Base-by-base conservation (phyloP, 2,888 invertebrate genomes). In the Cordilura impudica region DNA sequence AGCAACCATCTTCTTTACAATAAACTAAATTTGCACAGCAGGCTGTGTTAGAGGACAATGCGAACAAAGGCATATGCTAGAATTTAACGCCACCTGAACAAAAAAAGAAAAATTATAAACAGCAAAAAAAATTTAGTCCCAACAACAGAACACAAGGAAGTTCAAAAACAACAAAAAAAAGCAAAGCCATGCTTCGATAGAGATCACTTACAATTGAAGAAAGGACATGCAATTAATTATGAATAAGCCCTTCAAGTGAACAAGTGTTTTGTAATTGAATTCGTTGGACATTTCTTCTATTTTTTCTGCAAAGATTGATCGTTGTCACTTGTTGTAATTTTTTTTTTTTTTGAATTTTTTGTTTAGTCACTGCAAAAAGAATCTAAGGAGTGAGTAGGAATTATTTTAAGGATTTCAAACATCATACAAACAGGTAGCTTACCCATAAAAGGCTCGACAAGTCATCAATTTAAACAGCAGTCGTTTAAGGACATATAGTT, bases 81-180 rank as follows among this genome's bases (percentile, higher is more conserved):
- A 63, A 67, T 51, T 66, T 69, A 81, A 78, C 80, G 78, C 78
- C 81, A 78, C 26, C 60, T 75, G 69, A 78, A 75, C 14, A 54
- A 39, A 39, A n/a, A 39, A n/a, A 35, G 12, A 35, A 35, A 35
- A 35, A 35, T 12, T n/a, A 39, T 39, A 39, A 39, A 39, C 35
- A 39, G 35, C 2, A 61, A 74, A 53, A 66, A 49, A 29, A 16
- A 35, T 31, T 4, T 19, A 35, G 8, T 53, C 31, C 18, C 31
- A 56, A 63, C 21, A 51, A 54, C 10, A 31, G 16, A 58, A 16
- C 31, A 12, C 21, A 69, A 31, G 53, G 47, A 54, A 58, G 53
- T 39, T 58, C 39, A n/a, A n/a, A n/a, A n/a, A n/a, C n/a, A n/a
- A 66, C 35, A 49, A 54, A 49, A 29, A 43, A 45, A 45, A 35